Base-by-base conservation (phyloP, 2,888 invertebrate species). In the Xiphydria camelus region DNA sequence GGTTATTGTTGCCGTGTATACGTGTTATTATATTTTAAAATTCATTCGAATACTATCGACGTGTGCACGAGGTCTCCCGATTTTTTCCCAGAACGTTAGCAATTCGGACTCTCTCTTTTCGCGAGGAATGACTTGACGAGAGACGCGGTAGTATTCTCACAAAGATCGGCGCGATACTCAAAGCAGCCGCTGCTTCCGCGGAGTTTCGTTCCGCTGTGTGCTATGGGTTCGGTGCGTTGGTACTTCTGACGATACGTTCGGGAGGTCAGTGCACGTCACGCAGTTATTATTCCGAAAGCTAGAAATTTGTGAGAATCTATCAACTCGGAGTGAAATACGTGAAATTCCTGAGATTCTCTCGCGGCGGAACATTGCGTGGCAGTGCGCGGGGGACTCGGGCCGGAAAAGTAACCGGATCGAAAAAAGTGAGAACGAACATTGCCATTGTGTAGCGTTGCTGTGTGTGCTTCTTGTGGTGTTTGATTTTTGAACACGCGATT, bases 241-340 rank as follows among this genome's bases (percentile, higher is more conserved):
- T 40, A 40, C 20, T 22, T 31, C 40, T 40, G 40, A 38, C 45
- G 48, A 44, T 44, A 47, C 37, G 35, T 33, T 51, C 50, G 59
- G 61, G 70, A 70, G 70, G 68, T 70, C 70, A 70, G 70, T 69
- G 70, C 51, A 70, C 70, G 70, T 70, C 70, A 70, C 69, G 67
- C 61, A 69, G 67, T 69, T 67, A 65, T 62, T 57, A 58, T 59
- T 57, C 51, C 43, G 51, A 43, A 53, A 58, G 55, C 49, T 52
- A 61, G 55, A 54, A 62, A 64, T 63, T 57, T 52, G 53, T 53
- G 57, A 26, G 53, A 55, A 50, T 51, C 48, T 46, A 49, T 49
- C 42, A 50, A 53, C 53, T 47, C 47, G 46, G 49, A 41, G 53
- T 44, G 51, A 55, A 57, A 45, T 25, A 57, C 38, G 36, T 22